Evolutionary conservation across 2,797 vertebrate species (phyloP), one percentile per base, ranked within the genome.

Genomic region (Poecilia wingei): DNA sequence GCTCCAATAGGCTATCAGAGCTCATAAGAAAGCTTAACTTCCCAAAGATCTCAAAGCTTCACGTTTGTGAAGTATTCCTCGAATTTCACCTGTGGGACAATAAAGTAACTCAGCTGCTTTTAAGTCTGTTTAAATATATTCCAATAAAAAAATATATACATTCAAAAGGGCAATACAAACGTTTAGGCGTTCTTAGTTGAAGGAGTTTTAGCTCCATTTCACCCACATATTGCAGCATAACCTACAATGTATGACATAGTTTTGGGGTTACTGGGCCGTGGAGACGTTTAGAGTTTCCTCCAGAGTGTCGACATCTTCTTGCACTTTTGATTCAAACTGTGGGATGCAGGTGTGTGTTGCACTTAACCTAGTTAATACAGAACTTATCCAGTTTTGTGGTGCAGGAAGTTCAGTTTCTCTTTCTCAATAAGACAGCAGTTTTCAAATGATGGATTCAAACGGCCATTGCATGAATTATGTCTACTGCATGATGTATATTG

Each of bases 261-360:
- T 92, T 92, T 71, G 77, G 84, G 89, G 90, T 91, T 87, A 91
- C 55, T 78, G 75, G 92, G 90, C 47, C 88, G 88, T 59, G 73
- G 85, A 73, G 87, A 89, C 83, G 84, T 89, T 93, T 88, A 83
- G 77, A 79, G 74, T 89, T 87, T 80, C 69, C 64, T 81, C 80
- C 74, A 81, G 83, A 85, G 46, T 86, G 81, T 91, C 84, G 89
- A 79, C 88, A 82, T 87, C 75, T 85, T 72, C 55, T 22, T n/a
- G 33, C 79, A 84, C 82, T 84, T 76, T 78, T 79, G 82, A 86
- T 90, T 83, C 87, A 88, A 80, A 81, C n/a, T 36, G 70, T 87
- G 74, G 78, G 82, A 87, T 81, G 79, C 53, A 61, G 79, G 77
- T 84, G 81, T 81, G 79, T 81, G 82, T 87, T 76, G 43, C 43